Conservation (phyloP, 2,888 invertebrate species). For the Nomada fucata region DNA sequence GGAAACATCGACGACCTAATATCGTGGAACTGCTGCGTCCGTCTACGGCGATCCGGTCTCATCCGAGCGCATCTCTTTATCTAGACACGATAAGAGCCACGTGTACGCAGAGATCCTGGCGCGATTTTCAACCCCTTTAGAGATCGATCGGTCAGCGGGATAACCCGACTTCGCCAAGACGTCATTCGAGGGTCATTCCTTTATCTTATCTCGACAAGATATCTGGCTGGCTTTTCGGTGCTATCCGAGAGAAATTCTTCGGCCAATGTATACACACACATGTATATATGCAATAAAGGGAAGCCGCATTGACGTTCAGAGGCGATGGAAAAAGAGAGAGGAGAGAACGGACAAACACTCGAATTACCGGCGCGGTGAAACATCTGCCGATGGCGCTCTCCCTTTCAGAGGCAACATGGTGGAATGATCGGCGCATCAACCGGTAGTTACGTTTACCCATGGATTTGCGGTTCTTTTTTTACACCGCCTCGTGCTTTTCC, state of each 20-base stretch:
- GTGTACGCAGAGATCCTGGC: background rate
- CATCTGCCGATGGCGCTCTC: conserved; percentile 80
- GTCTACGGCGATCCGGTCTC: background rate
- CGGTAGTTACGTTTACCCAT: conserved; percentile 82
- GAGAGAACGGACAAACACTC: conserved; percentile 71
- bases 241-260: conserved; percentile 56
- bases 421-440: conserved; percentile 83
- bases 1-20: conserved; percentile 11
- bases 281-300: background rate
- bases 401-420: conserved; percentile 82
- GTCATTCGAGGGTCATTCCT: conserved; percentile 56
- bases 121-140: conserved; percentile 36
- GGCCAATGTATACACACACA: conserved; percentile 10
- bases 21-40: background rate
- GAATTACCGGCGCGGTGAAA: conserved; percentile 75
- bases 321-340: conserved; percentile 27
- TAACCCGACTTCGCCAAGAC: conserved; percentile 28
- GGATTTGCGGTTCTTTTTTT: conserved; percentile 83
- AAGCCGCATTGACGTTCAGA: conserved; percentile 19
- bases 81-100: background rate
- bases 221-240: conserved; percentile 54
- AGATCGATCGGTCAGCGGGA: conserved; percentile 35
- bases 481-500: conserved; percentile 35
- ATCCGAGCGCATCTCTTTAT: background rate
- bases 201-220: conserved; percentile 68